Percentiles rank a stretch among this genome's conserved stretches.
phyloP scores from a whole-genome alignment of 2,888 invertebrate genomes.

The Aphidius colemani region DNA sequence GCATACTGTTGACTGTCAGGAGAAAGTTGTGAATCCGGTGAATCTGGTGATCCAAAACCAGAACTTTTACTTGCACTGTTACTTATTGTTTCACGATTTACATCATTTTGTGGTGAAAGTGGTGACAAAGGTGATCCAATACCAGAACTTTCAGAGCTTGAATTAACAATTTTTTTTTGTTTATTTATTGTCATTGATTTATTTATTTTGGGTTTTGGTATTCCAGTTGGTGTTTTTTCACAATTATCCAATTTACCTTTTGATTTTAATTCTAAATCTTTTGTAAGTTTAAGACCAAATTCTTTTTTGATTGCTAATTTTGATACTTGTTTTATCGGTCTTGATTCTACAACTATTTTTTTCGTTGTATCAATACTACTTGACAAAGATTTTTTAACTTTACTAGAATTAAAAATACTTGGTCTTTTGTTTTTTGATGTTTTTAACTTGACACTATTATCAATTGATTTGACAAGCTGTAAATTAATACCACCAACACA shows the following conservation, averaged over 20 bases:
- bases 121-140: conserved; percentile 53
- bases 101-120: conserved; percentile 44
- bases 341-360: not conserved
- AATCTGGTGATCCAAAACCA: conserved; percentile 47
- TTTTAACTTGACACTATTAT: conserved; percentile 12
- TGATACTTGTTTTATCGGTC: conserved; percentile 23
- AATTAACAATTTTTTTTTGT: conserved; percentile 42
- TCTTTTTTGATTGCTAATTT: conserved; percentile 35
- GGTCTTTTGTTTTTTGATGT: too few species aligned
- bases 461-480: conserved; percentile 31
- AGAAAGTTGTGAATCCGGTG: conserved; percentile 48
- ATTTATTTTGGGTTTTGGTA: conserved; percentile 41
- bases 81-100: conserved; percentile 34
- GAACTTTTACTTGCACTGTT: conserved; percentile 48
- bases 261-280: conserved; percentile 33
- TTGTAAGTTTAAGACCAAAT: conserved; percentile 41
- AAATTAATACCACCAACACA: conserved; percentile 34
- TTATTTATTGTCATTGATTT: conserved; percentile 16
- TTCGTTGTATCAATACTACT: conserved; percentile 4
- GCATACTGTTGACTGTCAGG: conserved; percentile 51
- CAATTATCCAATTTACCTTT: not conserved
- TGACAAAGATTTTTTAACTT: not conserved
- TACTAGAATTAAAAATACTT: not conserved
- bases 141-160: conserved; percentile 53
- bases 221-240: conserved; percentile 36